phyloP scores from a whole-genome alignment of 2,888 invertebrate species.

The Lampropteryx suffumata region DNA sequence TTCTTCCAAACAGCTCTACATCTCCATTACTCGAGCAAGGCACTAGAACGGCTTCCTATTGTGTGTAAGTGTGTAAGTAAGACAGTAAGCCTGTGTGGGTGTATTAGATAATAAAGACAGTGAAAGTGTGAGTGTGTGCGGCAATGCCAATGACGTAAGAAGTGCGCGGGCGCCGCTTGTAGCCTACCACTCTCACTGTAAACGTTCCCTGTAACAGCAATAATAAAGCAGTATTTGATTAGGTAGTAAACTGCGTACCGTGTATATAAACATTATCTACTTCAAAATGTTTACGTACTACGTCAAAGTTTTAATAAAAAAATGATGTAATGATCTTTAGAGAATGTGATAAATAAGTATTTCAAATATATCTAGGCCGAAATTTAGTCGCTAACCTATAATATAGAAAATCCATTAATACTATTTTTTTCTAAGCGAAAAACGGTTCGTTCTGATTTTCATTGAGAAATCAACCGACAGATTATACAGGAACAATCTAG shows the following conservation, averaged over 20 bases:
- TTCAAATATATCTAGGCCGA: too few relatives aligned
- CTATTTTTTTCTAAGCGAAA: too few relatives aligned
- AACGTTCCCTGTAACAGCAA: not conserved
- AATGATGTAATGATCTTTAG: too few relatives aligned
- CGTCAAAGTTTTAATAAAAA: too few relatives aligned
- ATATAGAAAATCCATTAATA: too few relatives aligned
- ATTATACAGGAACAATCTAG: too few relatives aligned
- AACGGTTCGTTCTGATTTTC: too few relatives aligned
- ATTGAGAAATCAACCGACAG: too few relatives aligned
- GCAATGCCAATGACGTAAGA: slow-evolving; percentile 66
- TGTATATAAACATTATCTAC: not conserved
- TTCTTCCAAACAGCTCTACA: slow-evolving; percentile 25
- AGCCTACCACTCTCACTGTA: slow-evolving; percentile 64
- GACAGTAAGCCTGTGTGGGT: slow-evolving; percentile 68
- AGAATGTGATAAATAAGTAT: too few relatives aligned
- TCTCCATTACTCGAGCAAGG: slow-evolving; percentile 40
- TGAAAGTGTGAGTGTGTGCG: slow-evolving; percentile 78
- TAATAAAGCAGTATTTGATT: not conserved
- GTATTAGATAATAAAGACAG: slow-evolving; percentile 81
- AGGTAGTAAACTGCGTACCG: not conserved
- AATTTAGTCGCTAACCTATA: too few relatives aligned
- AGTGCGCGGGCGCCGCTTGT: slow-evolving; percentile 45
- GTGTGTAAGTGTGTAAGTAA: slow-evolving; percentile 76
- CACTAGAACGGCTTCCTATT: slow-evolving; percentile 54
- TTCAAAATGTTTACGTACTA: too few relatives aligned